Percentiles rank a stretch among this genome's conserved stretches.
These are phyloP conservation scores for Dolomedes plantarius DNA, from an alignment of 2,888 invertebrate species.

Conservation along the genomic window DNA sequence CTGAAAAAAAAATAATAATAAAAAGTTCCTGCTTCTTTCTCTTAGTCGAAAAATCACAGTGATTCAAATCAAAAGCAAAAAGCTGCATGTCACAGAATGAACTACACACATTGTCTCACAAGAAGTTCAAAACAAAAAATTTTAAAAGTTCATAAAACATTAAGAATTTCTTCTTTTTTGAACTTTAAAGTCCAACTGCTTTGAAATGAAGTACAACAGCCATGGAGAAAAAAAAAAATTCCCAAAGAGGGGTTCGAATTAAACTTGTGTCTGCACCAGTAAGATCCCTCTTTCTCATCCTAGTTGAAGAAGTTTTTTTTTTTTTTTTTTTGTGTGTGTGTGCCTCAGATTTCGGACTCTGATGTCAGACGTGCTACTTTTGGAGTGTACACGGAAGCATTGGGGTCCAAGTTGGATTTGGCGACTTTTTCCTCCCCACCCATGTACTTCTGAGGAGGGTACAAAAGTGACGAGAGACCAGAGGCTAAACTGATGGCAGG, in stretches of 20 bases:
- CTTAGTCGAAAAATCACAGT: constrained; percentile 43
- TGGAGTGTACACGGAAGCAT: constrained; percentile 93
- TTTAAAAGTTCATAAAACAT: constrained; percentile 56
- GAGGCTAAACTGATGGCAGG: constrained; percentile 72
- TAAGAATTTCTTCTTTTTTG: constrained; percentile 37
- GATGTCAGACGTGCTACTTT: constrained; percentile 78
- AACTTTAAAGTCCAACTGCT: constrained; percentile 16
- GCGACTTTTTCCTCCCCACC: constrained; percentile 73
- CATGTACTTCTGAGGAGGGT: constrained; percentile 74
- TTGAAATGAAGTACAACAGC: constrained; percentile 65
- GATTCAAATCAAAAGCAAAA: constrained; percentile 33
- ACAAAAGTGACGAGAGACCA: constrained; percentile 72
- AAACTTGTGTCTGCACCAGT: constrained; percentile 52
- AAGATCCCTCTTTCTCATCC: constrained; percentile 11
- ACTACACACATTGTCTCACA: constrained; percentile 34
- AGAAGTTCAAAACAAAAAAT: constrained; percentile 43
- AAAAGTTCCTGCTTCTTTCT: not conserved
- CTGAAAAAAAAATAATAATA: not conserved
- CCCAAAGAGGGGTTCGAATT: constrained; percentile 16
- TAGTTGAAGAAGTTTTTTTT: not conserved
- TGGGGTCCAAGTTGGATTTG: constrained; percentile 86
- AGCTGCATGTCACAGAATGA: constrained; percentile 55
- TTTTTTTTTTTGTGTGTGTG: too few relatives aligned
- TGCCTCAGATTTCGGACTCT: constrained; percentile 52
- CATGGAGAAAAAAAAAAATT: constrained; percentile 42